Conservation (phyloP, 2,797 vertebrate genomes). For the Pipistrellus nathusii region DNA sequence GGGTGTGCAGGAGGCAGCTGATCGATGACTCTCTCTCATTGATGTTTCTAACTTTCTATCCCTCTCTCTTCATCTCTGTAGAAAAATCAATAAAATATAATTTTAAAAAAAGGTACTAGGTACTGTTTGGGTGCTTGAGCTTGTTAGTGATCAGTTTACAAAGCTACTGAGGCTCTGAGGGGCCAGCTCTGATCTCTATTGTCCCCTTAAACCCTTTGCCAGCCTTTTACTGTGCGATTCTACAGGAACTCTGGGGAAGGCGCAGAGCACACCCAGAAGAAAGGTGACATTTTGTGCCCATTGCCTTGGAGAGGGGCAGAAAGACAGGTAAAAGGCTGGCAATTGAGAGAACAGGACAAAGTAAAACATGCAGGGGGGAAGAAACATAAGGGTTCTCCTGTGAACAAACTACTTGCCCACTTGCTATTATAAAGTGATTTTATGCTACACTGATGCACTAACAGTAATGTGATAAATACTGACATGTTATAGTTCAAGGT, state of each 20-base stretch:
- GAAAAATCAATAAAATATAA: too few species aligned
- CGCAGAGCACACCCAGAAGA: neutral
- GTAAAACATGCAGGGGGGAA: neutral
- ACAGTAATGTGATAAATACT: neutral
- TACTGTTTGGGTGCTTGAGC: neutral
- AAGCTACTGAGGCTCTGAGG: neutral
- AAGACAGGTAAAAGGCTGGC: neutral
- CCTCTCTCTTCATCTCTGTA: too few species aligned
- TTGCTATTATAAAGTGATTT: neutral
- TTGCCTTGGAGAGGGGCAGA: neutral
- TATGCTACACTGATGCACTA: neutral
- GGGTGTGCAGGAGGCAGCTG: too few species aligned
- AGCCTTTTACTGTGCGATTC: neutral
- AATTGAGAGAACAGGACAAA: neutral
- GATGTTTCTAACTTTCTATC: too few species aligned
- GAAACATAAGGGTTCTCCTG: neutral
- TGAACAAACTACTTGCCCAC: neutral
- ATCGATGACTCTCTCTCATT: too few species aligned
- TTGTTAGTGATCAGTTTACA: neutral
- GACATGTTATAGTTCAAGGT: neutral
- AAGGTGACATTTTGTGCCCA: neutral
- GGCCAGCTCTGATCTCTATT: neutral
- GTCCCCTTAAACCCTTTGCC: neutral
- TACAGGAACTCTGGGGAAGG: neutral
- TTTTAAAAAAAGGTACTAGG: too few species aligned